Evolutionary conservation across 2,113 vertebrate species (phyloP).

Genomic region (Leucopsar rothschildi): DNA sequence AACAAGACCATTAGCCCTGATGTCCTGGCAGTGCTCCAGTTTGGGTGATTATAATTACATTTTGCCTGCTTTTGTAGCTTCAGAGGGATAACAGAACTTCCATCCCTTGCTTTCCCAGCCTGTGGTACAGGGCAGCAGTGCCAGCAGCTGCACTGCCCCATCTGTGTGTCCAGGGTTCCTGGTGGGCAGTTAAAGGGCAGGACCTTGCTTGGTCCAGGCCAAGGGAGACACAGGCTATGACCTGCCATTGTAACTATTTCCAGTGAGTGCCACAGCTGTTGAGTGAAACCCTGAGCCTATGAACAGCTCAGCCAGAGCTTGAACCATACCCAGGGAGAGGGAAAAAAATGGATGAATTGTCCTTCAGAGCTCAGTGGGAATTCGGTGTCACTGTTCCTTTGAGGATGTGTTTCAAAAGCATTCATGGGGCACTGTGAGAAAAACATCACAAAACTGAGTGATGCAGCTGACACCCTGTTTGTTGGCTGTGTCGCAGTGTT

Average conservation of each 20-base stretch:
- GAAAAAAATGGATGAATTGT: neutral
- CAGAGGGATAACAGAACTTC: neutral
- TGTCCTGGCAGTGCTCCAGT: conserved; percentile 59
- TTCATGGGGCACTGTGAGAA: neutral
- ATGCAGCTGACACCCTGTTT: neutral
- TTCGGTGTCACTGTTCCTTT: neutral
- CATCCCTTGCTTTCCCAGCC: neutral
- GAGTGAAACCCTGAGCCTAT: neutral
- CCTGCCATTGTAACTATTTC: neutral
- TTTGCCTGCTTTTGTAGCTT: conserved; percentile 22
- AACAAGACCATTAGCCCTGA: conserved; percentile 52
- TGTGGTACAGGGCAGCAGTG: accelerated
- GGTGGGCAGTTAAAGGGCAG: neutral
- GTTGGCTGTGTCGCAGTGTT: neutral
- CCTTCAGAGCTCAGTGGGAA: neutral
- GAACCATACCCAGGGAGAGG: neutral
- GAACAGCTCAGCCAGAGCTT: neutral
- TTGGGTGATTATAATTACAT: conserved; percentile 52
- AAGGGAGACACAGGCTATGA: neutral
- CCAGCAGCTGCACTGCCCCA: neutral
- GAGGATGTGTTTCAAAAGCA: neutral
- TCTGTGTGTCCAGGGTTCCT: neutral
- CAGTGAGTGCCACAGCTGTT: neutral
- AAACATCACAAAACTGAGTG: neutral
- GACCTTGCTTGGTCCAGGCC: neutral